These are phyloP conservation scores for Dolichoris vasculosae DNA, from an alignment of 1,140 invertebrate genomes.

Conservation along the genomic window DNA sequence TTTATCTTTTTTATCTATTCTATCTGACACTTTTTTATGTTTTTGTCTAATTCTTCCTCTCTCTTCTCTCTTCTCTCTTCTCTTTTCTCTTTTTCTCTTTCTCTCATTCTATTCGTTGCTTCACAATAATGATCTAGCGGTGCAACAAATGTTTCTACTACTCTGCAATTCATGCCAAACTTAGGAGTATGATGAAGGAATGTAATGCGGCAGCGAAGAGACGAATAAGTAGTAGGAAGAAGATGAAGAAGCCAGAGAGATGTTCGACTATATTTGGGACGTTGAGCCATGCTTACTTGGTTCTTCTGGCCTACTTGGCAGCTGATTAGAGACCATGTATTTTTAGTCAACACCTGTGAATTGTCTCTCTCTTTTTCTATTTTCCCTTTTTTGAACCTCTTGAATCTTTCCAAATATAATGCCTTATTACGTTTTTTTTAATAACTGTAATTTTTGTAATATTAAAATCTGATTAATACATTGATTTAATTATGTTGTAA, in stretches of 20 bases:
- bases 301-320: conserved; percentile 65
- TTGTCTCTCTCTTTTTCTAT: not conserved
- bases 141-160: not conserved
- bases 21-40: too few species aligned
- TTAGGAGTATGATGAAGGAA: not conserved
- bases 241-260: conserved; percentile 47
- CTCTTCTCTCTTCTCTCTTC: not conserved
- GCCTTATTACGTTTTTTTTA: not conserved
- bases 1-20: too few species aligned
- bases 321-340: conserved; percentile 60
- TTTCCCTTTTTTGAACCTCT: not conserved
- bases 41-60: not conserved
- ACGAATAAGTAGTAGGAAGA: not conserved
- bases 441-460: too few species aligned
- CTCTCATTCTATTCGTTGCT: not conserved
- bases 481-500: too few species aligned
- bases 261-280: conserved; percentile 67
- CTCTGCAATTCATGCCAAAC: not conserved
- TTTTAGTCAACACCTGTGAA: conserved; percentile 58
- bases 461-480: too few species aligned
- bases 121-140: conserved; percentile 15
- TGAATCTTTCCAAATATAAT: not conserved
- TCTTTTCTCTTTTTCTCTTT: not conserved
- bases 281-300: conserved; percentile 63
- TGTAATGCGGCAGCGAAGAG: not conserved